Conservation (phyloP, 2,113 vertebrate genomes). For the Gadus macrocephalus region DNA sequence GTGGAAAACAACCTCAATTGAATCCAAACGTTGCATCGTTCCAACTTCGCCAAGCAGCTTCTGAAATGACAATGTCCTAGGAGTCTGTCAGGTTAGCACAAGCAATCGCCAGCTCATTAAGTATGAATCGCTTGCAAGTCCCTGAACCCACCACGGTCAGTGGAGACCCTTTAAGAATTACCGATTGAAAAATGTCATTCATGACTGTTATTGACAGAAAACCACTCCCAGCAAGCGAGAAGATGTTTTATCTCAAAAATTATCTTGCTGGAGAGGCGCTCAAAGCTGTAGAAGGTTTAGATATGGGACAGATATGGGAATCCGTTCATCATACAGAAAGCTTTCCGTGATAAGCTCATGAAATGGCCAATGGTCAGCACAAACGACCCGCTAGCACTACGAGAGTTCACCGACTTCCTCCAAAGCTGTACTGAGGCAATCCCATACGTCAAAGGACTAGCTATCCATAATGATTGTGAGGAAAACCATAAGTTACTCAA, state of each 20-base stretch:
- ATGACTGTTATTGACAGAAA: background rate
- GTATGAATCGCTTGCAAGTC: conserved; percentile 18
- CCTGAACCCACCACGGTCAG: background rate
- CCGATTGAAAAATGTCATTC: no score
- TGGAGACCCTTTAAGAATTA: no score
- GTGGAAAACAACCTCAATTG: background rate
- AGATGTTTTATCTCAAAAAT: conserved; percentile 28
- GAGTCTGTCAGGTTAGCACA: conserved; percentile 19
- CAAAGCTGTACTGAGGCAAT: conserved; percentile 22
- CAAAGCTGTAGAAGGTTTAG: conserved; percentile 32
- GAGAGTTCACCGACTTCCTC: conserved; percentile 2
- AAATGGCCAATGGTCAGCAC: conserved; percentile 17
- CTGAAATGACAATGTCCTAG: background rate
- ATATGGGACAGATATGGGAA: conserved; percentile 20
- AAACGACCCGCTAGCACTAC: background rate
- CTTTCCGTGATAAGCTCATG: conserved; percentile 15
- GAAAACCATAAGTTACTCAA: conserved; percentile 25
- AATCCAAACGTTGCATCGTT: background rate
- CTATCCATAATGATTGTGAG: conserved; percentile 28
- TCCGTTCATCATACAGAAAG: conserved; percentile 18
- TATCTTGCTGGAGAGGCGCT: conserved; percentile 18
- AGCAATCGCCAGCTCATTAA: conserved; percentile 27
- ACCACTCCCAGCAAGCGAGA: conserved; percentile 27
- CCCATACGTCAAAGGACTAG: conserved; percentile 17
- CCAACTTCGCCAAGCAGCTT: background rate